Conservation (phyloP, 2,113 vertebrate genomes). For the Eublepharis macularius region DNA sequence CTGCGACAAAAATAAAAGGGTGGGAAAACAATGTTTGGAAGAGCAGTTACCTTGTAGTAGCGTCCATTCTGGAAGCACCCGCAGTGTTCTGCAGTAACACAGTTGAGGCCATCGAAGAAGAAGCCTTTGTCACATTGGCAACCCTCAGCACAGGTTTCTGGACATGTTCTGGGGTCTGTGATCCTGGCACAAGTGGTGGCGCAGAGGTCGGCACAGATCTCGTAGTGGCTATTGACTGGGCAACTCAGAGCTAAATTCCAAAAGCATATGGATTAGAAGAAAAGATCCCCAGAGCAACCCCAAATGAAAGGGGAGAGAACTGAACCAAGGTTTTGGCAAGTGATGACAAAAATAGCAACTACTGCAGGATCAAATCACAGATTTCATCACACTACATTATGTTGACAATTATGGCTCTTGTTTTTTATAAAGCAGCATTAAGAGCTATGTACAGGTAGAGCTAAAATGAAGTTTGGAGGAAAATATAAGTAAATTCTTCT, state of each 20-base stretch:
- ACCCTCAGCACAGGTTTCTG: slow-evolving; percentile 73
- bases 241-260: slow-evolving; percentile 48
- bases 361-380: not conserved
- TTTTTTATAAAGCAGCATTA: too few species aligned
- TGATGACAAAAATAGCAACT: not conserved
- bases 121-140: slow-evolving; percentile 78
- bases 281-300: not conserved
- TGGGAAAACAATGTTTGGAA: not conserved
- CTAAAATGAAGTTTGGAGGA: too few species aligned
- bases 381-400: not conserved
- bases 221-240: slow-evolving; percentile 78
- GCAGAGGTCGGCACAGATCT: slow-evolving; percentile 73
- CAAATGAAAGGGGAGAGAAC: not conserved
- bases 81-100: slow-evolving; percentile 72
- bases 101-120: slow-evolving; percentile 72
- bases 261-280: not conserved
- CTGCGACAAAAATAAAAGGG: not conserved
- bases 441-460: too few species aligned
- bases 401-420: too few species aligned
- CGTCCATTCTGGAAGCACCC: slow-evolving; percentile 76
- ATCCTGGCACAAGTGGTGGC: slow-evolving; percentile 71
- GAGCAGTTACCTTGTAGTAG: slow-evolving; percentile 59
- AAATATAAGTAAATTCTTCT: too few species aligned
- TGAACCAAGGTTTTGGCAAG: too few species aligned
- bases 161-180: slow-evolving; percentile 48